Base-by-base conservation (phyloP, 2,113 vertebrate species). In the Leiothrix lutea region DNA sequence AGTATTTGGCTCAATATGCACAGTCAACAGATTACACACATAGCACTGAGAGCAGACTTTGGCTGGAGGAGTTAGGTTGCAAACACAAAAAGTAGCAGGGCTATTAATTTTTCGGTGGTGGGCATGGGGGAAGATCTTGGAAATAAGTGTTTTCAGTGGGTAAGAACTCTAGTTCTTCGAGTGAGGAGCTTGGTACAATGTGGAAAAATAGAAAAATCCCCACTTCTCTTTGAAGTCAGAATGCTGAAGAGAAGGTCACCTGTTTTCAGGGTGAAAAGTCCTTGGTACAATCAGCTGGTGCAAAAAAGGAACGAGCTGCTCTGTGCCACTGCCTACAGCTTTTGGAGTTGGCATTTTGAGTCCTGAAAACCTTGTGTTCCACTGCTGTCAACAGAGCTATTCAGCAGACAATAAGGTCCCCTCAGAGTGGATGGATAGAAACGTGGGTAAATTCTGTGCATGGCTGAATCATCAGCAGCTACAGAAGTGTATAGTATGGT, bases 111-210 rank as follows among this genome's bases (percentile, higher is more conserved):
- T 57, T 6, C n/a, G 17, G 12, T 36, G 54, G 4, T 14, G 24
- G n/a, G 15, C 17, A 6, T 33, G 19, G 12, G 38, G 16, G 4
- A 44, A 36, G 13, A 5, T 47, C 26, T 87, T 45, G 69, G 45
- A 91, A 65, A 56, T n/a, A 60, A 80, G 12, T 5, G 4, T 88
- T 47, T 80, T 5, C 45, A 33, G 9, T 51, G 35, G 16, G 9
- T 81, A 51, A 80, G 28, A 25, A 48, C 44, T 25, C 15, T 35
- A 16, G 35, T 40, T 79, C 21, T 53, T 85, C 24, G 35, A 21
- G 8, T 17, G 35, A 61, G 36, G 15, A 62, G 15, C 16, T 51
- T 1, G 0, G n/a, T 51, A 23, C 62, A 57, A 25, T 0, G 1
- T 56, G 53, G 53, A 36, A 69, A 84, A 86, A 40, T 2, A 56